These are phyloP conservation scores for Brachyistius frenatus DNA, from an alignment of 2,113 vertebrate genomes.

Conservation along the genomic window DNA sequence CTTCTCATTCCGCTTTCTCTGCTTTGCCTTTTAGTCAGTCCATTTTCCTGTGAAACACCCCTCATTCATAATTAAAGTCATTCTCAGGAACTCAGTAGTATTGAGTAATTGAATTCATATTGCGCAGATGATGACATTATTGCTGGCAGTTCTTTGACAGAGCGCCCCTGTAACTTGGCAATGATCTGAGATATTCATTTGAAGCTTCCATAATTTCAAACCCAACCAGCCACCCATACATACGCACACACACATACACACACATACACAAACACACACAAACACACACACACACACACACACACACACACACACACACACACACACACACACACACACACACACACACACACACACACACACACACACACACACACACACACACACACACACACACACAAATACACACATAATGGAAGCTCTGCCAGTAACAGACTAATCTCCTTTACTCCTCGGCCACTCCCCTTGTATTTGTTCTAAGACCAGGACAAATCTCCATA, in stretches of 20 bases:
- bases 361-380: conserved; percentile 23
- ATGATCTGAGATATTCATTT: conserved; percentile 59
- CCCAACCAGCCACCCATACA: conserved; percentile 13
- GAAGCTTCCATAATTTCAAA: conserved; percentile 59
- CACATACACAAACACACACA: conserved; percentile 18
- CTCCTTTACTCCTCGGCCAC: conserved; percentile 57
- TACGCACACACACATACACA: conserved; percentile 29
- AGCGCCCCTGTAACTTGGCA: conserved; percentile 29
- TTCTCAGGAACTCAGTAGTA: conserved; percentile 22
- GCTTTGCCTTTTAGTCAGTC: conserved; percentile 10
- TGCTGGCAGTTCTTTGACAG: conserved; percentile 36
- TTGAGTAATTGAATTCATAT: conserved; percentile 35
- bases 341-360: conserved; percentile 1
- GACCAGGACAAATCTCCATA: conserved; percentile 49
- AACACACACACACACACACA: conserved; percentile 32
- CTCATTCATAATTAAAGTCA: conserved; percentile 36
- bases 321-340: conserved; percentile 38
- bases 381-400: conserved; percentile 37
- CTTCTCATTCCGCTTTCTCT: conserved; percentile 20
- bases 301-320: conserved; percentile 11
- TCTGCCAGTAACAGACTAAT: conserved; percentile 63
- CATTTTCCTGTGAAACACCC: conserved; percentile 39
- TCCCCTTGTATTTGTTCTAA: conserved; percentile 61
- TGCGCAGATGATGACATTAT: conserved; percentile 49
- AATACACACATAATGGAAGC: conserved; percentile 34